Conservation (phyloP, 2,888 invertebrate species). For the Psylliodes chrysocephalus region DNA sequence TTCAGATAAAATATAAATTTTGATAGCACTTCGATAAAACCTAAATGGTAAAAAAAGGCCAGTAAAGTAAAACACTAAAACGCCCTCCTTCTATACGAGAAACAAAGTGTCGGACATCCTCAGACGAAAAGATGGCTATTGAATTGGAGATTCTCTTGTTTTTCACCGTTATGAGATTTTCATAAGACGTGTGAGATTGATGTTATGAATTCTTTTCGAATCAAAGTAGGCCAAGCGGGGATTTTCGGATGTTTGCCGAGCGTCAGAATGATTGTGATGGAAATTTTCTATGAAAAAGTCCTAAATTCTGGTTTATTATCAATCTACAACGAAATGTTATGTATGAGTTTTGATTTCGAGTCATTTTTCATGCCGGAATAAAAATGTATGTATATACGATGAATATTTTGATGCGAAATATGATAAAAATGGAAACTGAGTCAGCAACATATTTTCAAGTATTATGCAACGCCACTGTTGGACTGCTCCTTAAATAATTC, state of each 20-base stretch:
- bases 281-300: background rate
- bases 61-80: constrained; percentile 2
- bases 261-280: background rate
- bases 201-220: constrained; percentile 50
- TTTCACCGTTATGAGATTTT: constrained; percentile 51
- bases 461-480: too few species aligned
- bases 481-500: too few species aligned
- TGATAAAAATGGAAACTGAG: too few species aligned
- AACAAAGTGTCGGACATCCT: constrained; percentile 29
- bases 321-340: background rate
- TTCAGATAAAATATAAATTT: too few species aligned
- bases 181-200: constrained; percentile 53
- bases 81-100: background rate
- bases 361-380: background rate
- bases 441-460: too few species aligned
- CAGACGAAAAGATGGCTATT: constrained; percentile 33
- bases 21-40: too few species aligned
- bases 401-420: too few species aligned
- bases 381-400: background rate
- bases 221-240: background rate
- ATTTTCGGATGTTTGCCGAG: background rate
- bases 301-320: background rate
- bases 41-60: too few species aligned
- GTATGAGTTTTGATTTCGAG: background rate
- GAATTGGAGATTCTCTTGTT: constrained; percentile 47